These are phyloP conservation scores for Eurystomus glaucurus DNA, from an alignment of 2,797 vertebrate species.

Conservation along the genomic window DNA sequence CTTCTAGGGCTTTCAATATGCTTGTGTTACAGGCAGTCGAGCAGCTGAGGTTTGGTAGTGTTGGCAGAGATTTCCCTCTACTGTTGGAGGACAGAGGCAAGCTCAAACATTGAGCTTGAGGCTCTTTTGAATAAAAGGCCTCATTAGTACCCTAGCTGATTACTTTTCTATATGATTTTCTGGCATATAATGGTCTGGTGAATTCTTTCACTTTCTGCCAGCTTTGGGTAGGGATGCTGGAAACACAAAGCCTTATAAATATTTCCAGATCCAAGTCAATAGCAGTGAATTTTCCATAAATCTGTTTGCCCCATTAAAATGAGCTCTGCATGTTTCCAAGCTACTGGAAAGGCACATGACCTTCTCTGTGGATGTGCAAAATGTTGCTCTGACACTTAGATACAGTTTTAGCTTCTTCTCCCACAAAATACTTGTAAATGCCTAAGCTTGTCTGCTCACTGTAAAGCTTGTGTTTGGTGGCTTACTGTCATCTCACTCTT, in stretches of 20 bases:
- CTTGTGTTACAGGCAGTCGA: not conserved
- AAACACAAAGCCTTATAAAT: not conserved
- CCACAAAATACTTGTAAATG: not conserved
- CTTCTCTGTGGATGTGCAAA: not conserved
- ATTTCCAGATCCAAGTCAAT: not conserved
- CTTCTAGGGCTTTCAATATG: not conserved
- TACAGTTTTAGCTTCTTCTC: not conserved
- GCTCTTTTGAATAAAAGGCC: not conserved
- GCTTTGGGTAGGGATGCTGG: not conserved
- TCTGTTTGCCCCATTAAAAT: not conserved
- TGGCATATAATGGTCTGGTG: not conserved
- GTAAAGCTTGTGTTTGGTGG: not conserved
- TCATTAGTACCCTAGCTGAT: not conserved
- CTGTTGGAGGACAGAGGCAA: not conserved
- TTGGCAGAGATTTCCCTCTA: not conserved
- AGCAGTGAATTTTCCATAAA: not conserved
- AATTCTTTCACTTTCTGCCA: not conserved
- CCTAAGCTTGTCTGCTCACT: not conserved
- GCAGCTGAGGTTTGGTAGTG: not conserved
- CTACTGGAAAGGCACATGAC: not conserved
- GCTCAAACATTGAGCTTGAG: not conserved
- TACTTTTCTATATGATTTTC: not conserved
- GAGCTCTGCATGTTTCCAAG: not conserved
- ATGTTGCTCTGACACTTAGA: not conserved
- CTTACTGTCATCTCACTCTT: not conserved